Percentiles rank a stretch among this genome's conserved stretches.
These are phyloP conservation scores for Drosophila flavopinicola DNA, from an alignment of 2,888 invertebrate genomes.

Conservation along the genomic window DNA sequence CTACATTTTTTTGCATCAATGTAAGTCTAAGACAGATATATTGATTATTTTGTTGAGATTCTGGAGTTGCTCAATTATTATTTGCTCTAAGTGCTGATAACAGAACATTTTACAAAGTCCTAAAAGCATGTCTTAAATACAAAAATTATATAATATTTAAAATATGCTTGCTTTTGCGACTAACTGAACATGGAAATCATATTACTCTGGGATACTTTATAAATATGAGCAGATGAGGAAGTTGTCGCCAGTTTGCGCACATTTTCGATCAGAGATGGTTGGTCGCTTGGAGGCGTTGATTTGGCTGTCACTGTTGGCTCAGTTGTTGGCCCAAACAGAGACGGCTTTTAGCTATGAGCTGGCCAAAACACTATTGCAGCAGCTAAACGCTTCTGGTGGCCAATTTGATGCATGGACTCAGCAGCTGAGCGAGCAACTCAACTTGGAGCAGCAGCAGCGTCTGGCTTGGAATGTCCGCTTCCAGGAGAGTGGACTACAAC, in stretches of 20 bases:
- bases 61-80: too few species aligned
- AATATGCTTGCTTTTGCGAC: too few species aligned
- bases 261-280: conserved; percentile 30
- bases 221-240: conserved; percentile 16
- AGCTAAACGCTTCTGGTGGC: conserved; percentile 1
- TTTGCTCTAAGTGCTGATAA: too few species aligned
- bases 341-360: neutral
- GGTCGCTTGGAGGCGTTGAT: conserved; percentile 3
- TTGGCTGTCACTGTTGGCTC: conserved; percentile 1
- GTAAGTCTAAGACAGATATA: too few species aligned
- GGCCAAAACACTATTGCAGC: conserved; percentile 3
- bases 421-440: conserved; percentile 27
- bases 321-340: conserved; percentile 1
- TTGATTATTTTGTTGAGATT: too few species aligned
- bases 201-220: neutral
- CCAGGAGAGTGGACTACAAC: neutral
- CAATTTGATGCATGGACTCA: conserved; percentile 49
- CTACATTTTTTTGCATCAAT: too few species aligned
- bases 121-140: too few species aligned
- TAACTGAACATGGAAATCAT: too few species aligned
- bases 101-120: too few species aligned
- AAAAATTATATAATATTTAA: too few species aligned
- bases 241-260: conserved; percentile 26
- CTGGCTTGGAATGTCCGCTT: conserved; percentile 54
- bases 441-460: conserved; percentile 27